phyloP scores from a whole-genome alignment of 2,888 invertebrate species.

The Malthinus flaveolus region DNA sequence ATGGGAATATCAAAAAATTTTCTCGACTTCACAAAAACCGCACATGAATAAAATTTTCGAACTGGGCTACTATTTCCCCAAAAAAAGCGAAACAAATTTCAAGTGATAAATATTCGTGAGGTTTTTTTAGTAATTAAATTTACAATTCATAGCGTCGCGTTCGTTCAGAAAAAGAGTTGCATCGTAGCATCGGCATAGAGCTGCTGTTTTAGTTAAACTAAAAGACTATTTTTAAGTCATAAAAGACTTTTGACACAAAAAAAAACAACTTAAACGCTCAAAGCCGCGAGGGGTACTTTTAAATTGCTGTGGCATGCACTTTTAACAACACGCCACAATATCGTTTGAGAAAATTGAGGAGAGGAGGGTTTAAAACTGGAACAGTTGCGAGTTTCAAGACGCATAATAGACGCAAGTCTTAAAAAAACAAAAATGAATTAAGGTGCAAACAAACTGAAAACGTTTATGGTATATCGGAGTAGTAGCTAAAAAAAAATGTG shows the following conservation, averaged over 20 bases:
- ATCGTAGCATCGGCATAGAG: no score
- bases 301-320: slow-evolving; percentile 15
- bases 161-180: no score
- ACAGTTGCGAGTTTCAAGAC: background rate
- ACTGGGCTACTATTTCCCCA: background rate
- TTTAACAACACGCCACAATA: slow-evolving; percentile 13
- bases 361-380: slow-evolving; percentile 1
- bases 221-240: no score
- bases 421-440: slow-evolving; percentile 8
- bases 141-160: slow-evolving; percentile 3
- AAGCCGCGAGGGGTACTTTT: slow-evolving; percentile 7
- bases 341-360: slow-evolving; percentile 14
- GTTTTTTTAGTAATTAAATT: slow-evolving; percentile 16
- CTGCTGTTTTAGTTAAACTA: no score
- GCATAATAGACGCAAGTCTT: background rate
- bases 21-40: background rate
- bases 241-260: background rate
- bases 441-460: slow-evolving; percentile 10
- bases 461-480: background rate
- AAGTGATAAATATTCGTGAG: background rate
- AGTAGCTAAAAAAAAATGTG: slow-evolving; percentile 5
- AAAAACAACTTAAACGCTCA: background rate
- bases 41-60: no score
- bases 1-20: slow-evolving; percentile 9
- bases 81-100: background rate